These are phyloP conservation scores for Liopterus haemorrhoidalis DNA, from an alignment of 2,888 invertebrate species.

Conservation along the genomic window DNA sequence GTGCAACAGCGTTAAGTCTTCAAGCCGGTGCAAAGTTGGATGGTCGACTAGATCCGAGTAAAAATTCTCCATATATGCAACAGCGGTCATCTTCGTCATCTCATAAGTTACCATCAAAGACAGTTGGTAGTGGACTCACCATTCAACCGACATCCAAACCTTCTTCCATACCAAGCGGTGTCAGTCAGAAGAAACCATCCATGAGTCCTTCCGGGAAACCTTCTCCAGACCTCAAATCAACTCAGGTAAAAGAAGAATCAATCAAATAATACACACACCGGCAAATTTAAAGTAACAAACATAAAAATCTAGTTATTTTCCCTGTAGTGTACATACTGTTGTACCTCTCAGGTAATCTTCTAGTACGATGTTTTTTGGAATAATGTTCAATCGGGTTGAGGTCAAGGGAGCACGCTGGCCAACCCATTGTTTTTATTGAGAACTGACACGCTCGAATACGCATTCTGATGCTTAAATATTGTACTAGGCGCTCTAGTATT, in stretches of 20 bases:
- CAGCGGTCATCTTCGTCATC: constrained; percentile 33
- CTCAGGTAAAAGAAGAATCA: constrained; percentile 4
- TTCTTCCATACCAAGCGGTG: constrained; percentile 40
- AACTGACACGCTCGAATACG: too few relatives aligned
- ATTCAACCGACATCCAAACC: constrained; percentile 37
- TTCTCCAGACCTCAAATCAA: constrained; percentile 41
- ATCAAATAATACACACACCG: too few relatives aligned
- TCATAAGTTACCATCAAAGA: constrained; percentile 5
- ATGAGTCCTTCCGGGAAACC: constrained; percentile 48
- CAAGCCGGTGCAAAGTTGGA: constrained; percentile 33
- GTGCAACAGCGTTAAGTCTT: constrained; percentile 29
- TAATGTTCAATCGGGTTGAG: too few relatives aligned
- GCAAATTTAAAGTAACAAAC: too few relatives aligned
- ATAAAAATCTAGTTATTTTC: too few relatives aligned
- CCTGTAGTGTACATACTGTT: too few relatives aligned
- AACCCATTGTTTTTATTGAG: too few relatives aligned
- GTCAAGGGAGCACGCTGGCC: too few relatives aligned
- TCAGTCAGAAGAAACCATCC: constrained; percentile 43
- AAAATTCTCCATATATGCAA: constrained; percentile 28
- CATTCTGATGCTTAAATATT: too few relatives aligned
- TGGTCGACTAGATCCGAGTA: constrained; percentile 30
- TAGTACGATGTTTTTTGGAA: too few relatives aligned
- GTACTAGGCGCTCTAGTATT: too few relatives aligned
- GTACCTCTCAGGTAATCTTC: too few relatives aligned
- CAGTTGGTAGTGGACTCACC: constrained; percentile 1